Evolutionary conservation across 2,888 invertebrate genomes (phyloP).

Genomic region (Lapara coniferarum): DNA sequence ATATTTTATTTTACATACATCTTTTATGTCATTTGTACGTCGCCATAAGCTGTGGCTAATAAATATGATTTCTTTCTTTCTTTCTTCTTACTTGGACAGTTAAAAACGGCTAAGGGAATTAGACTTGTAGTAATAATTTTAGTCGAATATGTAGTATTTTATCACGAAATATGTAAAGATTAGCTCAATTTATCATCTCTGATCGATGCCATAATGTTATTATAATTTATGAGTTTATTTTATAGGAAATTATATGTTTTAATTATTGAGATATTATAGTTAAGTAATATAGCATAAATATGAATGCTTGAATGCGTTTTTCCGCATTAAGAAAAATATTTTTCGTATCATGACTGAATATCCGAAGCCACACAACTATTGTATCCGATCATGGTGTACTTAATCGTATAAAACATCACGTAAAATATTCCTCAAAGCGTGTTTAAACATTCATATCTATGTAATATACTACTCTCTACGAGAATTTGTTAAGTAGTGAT

Average conservation of each 20-base stretch:
- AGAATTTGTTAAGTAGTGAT: constrained; percentile 28
- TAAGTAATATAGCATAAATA: constrained; percentile 5
- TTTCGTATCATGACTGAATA: background rate
- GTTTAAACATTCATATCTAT: constrained; percentile 11
- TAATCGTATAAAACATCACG: background rate
- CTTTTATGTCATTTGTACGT: too few relatives aligned
- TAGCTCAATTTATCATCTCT: constrained; percentile 23
- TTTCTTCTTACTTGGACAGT: too few relatives aligned
- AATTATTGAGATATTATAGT: background rate
- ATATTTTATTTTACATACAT: too few relatives aligned
- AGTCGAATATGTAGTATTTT: constrained; percentile 1
- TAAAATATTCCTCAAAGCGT: background rate
- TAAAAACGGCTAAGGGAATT: background rate
- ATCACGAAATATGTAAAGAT: background rate
- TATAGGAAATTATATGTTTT: background rate
- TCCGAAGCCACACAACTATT: too few relatives aligned
- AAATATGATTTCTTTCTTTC: too few relatives aligned
- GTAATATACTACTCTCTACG: constrained; percentile 14
- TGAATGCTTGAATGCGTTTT: background rate
- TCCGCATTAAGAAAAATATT: background rate
- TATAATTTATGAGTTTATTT: constrained; percentile 16
- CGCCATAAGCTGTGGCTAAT: too few relatives aligned
- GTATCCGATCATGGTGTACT: background rate
- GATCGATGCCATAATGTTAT: constrained; percentile 15
- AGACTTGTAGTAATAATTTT: background rate